Conservation (phyloP, 2,888 invertebrate genomes). For the Drepana falcataria region DNA sequence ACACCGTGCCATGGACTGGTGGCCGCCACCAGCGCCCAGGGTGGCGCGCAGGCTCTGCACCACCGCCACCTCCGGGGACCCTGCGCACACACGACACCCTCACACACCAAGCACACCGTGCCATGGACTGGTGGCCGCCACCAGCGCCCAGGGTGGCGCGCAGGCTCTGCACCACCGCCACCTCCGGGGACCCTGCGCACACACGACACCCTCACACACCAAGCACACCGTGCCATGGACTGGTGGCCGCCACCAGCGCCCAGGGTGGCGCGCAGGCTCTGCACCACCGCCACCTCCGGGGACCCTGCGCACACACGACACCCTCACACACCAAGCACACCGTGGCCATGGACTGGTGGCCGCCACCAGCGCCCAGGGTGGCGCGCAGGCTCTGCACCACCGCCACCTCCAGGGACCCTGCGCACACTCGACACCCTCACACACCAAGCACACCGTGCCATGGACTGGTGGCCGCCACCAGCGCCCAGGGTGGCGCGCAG, state of each 20-base stretch:
- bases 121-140: slow-evolving; percentile 92
- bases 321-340: slow-evolving; percentile 87
- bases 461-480: slow-evolving; percentile 6
- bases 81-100: slow-evolving; percentile 31
- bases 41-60: slow-evolving; percentile 94
- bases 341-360: slow-evolving; percentile 95
- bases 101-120: slow-evolving; percentile 94
- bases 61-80: slow-evolving; percentile 85
- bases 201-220: slow-evolving; percentile 55
- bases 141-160: slow-evolving; percentile 90
- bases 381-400: slow-evolving; percentile 95
- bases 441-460: slow-evolving; percentile 32
- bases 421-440: slow-evolving; percentile 6
- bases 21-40: slow-evolving; percentile 85
- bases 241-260: slow-evolving; percentile 87
- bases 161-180: slow-evolving; percentile 93
- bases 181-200: slow-evolving; percentile 77
- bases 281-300: slow-evolving; percentile 88
- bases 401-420: slow-evolving; percentile 83
- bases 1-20: slow-evolving; percentile 97
- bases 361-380: slow-evolving; percentile 85
- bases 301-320: slow-evolving; percentile 52
- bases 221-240: slow-evolving; percentile 97
- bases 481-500: background rate
- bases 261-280: slow-evolving; percentile 92